phyloP scores from a whole-genome alignment of 2,113 vertebrate genomes.

The Sisor rabdophorus region DNA sequence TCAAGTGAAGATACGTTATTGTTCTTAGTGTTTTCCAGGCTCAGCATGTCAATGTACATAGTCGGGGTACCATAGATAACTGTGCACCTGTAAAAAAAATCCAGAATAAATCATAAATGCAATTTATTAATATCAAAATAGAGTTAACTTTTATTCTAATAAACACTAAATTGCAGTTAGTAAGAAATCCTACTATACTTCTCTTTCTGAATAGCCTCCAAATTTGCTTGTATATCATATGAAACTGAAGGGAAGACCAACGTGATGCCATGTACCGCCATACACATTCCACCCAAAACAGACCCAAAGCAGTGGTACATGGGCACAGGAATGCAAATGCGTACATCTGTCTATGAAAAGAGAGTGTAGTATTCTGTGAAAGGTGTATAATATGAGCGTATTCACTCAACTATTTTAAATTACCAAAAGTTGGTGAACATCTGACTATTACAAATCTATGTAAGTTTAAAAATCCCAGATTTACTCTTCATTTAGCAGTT shows the following conservation, averaged over 20 bases:
- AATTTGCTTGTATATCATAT: slow-evolving; percentile 71
- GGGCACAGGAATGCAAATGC: slow-evolving; percentile 72
- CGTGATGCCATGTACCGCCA: slow-evolving; percentile 71
- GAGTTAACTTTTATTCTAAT: background rate
- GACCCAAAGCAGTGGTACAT: slow-evolving; percentile 89
- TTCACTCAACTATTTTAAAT: no score
- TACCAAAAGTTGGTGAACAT: no score
- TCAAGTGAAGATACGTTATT: slow-evolving; percentile 72
- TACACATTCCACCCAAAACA: slow-evolving; percentile 74
- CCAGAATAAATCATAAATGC: background rate
- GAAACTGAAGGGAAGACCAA: slow-evolving; percentile 71
- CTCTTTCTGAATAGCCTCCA: slow-evolving; percentile 77
- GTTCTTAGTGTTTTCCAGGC: slow-evolving; percentile 69
- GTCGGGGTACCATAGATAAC: slow-evolving; percentile 81
- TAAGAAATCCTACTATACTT: slow-evolving; percentile 63
- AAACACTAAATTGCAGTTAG: background rate
- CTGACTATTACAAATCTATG: no score
- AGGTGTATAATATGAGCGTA: no score
- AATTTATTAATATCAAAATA: background rate
- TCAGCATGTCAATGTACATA: slow-evolving; percentile 86
- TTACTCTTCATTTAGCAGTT: no score
- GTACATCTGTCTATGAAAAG: slow-evolving; percentile 59
- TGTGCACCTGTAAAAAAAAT: slow-evolving; percentile 67
- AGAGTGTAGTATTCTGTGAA: background rate
- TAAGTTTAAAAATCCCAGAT: no score